A percentile compares a stretch with the other conserved stretches of the same genome.
phyloP scores from a whole-genome alignment of 2,113 vertebrate species.

The Xenus cinereus region DNA sequence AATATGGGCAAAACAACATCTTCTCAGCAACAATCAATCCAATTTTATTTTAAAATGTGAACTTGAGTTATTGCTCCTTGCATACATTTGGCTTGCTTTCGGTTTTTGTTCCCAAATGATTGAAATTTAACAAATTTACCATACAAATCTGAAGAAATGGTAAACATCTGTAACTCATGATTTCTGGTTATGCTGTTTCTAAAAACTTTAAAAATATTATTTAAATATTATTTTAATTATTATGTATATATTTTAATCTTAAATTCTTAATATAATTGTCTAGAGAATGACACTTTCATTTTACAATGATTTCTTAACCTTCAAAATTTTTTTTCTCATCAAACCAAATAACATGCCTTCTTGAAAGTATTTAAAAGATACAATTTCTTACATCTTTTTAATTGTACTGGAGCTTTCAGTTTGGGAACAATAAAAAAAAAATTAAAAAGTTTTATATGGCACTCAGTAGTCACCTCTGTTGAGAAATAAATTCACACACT shows the following conservation, averaged over 20 bases:
- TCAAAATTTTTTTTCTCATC: neutral
- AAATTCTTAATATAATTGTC: neutral
- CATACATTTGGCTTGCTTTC: neutral
- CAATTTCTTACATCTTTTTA: neutral
- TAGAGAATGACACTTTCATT: neutral
- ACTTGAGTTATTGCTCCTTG: rapidly evolving
- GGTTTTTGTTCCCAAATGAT: neutral
- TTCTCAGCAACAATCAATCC: neutral
- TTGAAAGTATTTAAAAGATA: neutral
- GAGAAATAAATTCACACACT: neutral
- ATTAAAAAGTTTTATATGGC: neutral
- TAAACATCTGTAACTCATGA: neutral
- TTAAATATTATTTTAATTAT: neutral
- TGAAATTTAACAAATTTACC: neutral
- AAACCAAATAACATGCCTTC: neutral
- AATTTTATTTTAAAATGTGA: neutral
- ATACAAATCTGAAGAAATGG: neutral
- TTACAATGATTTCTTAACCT: neutral
- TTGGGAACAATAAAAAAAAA: neutral
- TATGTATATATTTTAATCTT: neutral
- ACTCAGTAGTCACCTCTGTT: neutral
- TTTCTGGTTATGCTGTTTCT: neutral
- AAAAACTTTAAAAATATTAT: neutral
- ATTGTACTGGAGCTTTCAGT: neutral
- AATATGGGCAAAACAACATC: neutral